Evolutionary conservation across 2,888 invertebrate genomes (phyloP).

Genomic region (Rosalia funebris): DNA sequence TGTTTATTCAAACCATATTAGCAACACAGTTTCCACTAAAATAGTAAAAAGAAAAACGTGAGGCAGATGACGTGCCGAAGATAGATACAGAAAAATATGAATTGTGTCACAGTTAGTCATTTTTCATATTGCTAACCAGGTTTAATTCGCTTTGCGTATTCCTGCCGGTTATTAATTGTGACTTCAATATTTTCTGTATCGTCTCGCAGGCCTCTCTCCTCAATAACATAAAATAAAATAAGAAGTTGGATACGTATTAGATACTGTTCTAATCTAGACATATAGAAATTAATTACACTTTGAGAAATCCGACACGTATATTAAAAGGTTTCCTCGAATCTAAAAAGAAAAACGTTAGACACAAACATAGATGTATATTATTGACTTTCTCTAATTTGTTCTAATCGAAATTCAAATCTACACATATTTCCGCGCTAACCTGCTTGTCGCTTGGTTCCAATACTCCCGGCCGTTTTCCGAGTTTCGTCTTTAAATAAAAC

Average conservation of each 20-base stretch:
- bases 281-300: conserved; percentile 49
- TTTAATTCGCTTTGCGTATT: neutral
- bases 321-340: conserved; percentile 34
- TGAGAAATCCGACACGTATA: conserved; percentile 44
- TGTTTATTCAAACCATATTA: conserved; percentile 21
- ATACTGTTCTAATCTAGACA: conserved; percentile 50
- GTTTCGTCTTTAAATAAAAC: conserved; percentile 73
- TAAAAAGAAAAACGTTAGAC: conserved; percentile 56
- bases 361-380: conserved; percentile 59
- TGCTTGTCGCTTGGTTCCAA: conserved; percentile 71
- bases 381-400: conserved; percentile 45
- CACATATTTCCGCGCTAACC: conserved; percentile 68
- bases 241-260: conserved; percentile 41
- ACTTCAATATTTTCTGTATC: conserved; percentile 9
- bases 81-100: conserved; percentile 10
- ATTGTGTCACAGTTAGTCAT: neutral
- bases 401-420: conserved; percentile 41
- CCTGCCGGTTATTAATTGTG: neutral
- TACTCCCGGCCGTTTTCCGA: conserved; percentile 80
- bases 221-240: conserved; percentile 30
- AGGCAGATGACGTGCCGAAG: no score
- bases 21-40: conserved; percentile 20
- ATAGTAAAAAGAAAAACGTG: neutral
- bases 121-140: neutral
- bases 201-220: neutral